Evolutionary conservation across 2,113 vertebrate genomes (phyloP).

Genomic region (Chelonoidis abingdonii): DNA sequence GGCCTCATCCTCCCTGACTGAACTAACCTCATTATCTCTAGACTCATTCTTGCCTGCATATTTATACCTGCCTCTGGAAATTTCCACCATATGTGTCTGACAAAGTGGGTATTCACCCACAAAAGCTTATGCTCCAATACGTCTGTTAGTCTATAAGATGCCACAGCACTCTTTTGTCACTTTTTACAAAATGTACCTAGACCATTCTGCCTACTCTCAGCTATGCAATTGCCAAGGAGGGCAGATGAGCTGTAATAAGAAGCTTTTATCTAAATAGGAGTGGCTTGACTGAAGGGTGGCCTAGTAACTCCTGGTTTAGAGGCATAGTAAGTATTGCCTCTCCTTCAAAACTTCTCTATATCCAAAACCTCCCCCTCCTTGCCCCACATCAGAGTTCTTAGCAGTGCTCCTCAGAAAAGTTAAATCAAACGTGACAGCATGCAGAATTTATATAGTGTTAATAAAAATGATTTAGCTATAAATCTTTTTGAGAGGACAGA

Average conservation of each 20-base stretch:
- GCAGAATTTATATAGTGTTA: slow-evolving; percentile 16
- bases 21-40: no score
- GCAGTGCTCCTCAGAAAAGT: background rate
- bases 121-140: no score
- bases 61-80: no score
- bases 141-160: no score
- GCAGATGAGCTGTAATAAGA: background rate
- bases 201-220: background rate
- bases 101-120: no score
- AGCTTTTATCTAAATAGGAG: background rate
- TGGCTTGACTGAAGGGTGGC: background rate
- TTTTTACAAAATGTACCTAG: background rate
- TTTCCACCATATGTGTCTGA: no score
- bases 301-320: background rate
- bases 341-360: background rate
- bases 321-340: background rate
- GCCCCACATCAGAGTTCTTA: background rate
- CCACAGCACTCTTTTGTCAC: no score
- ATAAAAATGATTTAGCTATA: slow-evolving; percentile 42
- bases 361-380: background rate
- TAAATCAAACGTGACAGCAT: background rate
- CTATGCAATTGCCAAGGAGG: background rate
- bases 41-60: no score
- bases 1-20: no score
- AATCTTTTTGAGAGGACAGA: background rate